Evolutionary conservation across 2,113 vertebrate species (phyloP).

Genomic region (Ptyas mucosa): DNA sequence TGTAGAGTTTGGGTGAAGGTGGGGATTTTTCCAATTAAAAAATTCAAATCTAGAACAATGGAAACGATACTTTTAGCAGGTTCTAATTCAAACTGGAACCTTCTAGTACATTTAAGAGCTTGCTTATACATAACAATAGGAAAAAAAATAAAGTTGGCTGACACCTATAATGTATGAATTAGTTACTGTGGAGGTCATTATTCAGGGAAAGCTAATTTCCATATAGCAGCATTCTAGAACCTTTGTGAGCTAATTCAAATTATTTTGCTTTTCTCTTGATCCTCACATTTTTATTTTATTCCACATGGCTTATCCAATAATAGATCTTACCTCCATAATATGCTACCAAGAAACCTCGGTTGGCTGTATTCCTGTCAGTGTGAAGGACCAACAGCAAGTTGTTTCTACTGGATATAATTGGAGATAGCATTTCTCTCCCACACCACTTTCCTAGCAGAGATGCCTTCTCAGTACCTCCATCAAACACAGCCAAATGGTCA

Average conservation of each 20-base stretch:
- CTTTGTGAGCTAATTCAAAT: not conserved
- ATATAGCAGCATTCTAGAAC: not conserved
- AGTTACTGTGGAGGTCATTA: not conserved
- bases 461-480: conserved; percentile 74
- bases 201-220: not conserved
- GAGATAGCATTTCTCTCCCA: conserved; percentile 71
- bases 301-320: not conserved
- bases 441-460: conserved; percentile 86
- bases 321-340: conserved; percentile 85
- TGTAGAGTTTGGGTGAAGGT: not conserved
- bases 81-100: not conserved
- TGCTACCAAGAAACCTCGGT: conserved; percentile 81
- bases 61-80: not conserved
- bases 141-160: not conserved
- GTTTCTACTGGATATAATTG: conserved; percentile 77
- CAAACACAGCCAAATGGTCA: conserved; percentile 81
- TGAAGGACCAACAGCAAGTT: conserved; percentile 84
- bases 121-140: not conserved
- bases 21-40: not conserved
- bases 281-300: not conserved
- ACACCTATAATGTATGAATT: not conserved
- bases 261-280: not conserved
- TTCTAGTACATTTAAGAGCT: not conserved
- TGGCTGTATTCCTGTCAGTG: conserved; percentile 84
- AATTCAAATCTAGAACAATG: not conserved